A percentile compares a stretch with the other conserved stretches of the same genome.
phyloP scores from a whole-genome alignment of 2,888 invertebrate species.

The Eueremaeus valkanovi region DNA sequence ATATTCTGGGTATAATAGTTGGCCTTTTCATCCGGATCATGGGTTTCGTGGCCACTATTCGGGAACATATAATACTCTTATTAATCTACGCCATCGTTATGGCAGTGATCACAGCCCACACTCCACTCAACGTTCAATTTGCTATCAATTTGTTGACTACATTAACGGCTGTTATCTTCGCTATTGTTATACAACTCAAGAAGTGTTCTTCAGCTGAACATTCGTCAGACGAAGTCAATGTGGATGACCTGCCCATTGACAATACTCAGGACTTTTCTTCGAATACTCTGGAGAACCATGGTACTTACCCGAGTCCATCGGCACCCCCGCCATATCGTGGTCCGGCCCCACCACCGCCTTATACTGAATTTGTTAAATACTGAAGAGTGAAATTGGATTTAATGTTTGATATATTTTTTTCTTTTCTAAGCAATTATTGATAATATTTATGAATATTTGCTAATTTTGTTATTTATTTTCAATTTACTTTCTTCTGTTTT shows the following conservation, averaged over 20 bases:
- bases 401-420: too few species aligned
- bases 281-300: background rate
- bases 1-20: background rate
- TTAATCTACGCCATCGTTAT: background rate
- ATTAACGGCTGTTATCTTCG: background rate
- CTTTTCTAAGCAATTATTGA: too few species aligned
- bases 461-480: too few species aligned
- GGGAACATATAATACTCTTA: background rate
- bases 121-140: background rate
- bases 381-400: too few species aligned
- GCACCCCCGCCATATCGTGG: background rate
- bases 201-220: background rate
- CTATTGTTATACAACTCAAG: background rate
- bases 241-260: background rate
- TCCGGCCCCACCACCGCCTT: background rate
- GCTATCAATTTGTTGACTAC: slow-evolving; percentile 3
- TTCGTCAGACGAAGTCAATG: background rate
- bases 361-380: background rate
- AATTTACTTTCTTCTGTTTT: too few species aligned
- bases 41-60: background rate
- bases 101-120: background rate
- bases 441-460: too few species aligned
- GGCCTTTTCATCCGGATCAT: background rate
- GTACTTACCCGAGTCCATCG: background rate
- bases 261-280: background rate